Base-by-base conservation (phyloP, 2,113 vertebrate genomes). In the Benitochromis conjunctus region DNA sequence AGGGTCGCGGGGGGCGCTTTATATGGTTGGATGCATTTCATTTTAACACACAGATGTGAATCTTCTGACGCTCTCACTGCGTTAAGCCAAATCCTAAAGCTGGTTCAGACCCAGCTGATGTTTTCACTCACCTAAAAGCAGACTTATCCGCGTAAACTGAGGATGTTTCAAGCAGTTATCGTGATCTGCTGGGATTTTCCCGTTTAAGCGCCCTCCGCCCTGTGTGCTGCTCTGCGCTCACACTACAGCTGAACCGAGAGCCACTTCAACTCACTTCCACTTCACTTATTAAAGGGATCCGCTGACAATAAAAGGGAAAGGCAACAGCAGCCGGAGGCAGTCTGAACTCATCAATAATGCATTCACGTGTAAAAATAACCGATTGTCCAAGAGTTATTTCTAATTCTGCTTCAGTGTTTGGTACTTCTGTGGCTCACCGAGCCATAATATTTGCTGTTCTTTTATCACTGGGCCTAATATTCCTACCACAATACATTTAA, bases 231-330 rank as follows among this genome's bases (percentile, higher is more conserved):
- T 82, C 54, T 85, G 85, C 58, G 12, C 43, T 1, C 11, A 14
- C 29, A 4, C 19, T 54, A 16, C 80, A 11, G 85, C 89, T 81
- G 71, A 21, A 31, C 89, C 4, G 74, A 38, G 34, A 78, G 76
- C 83, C 5, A 56, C 86, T 78, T 46, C 21, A 4, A n/a, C 26
- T 83, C 82, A 13, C 64, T 78, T 74, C 83, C 88, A 56, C 36
- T 81, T 90, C 86, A 55, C 38, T 78, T 24, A 81, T 92, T 86
- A 93, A 91, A 93, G 91, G 71, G 81, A 87, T 43, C 85, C 56
- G 60, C 58, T 51, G 56, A 80, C 86, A 87, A 19, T 79, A 81
- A 83, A 85, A 89, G 76, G 78, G 55, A 74, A 58, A 74, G 57
- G 53, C 83, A 13, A 8, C 77, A 7, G 55, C 88, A 66, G 54